A percentile compares a stretch with the other conserved stretches of the same genome.
Evolutionary conservation across 2,113 vertebrate species (phyloP).

Genomic region (Chamaea fasciata): DNA sequence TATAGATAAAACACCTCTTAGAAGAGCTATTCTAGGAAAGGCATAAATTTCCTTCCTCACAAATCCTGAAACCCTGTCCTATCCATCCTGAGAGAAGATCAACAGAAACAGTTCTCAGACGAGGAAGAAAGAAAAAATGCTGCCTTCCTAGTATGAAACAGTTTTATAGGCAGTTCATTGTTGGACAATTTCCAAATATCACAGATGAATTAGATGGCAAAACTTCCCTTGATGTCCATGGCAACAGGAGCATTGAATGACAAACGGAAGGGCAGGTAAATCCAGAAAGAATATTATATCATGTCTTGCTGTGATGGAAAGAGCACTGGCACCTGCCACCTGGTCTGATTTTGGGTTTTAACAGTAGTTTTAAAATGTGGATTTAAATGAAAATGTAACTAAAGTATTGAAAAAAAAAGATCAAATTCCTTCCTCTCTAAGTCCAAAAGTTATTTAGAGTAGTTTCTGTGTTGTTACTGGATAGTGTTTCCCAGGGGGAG

Average conservation of each 20-base stretch:
- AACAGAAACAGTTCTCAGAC: not conserved
- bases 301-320: not conserved
- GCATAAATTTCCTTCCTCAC: not conserved
- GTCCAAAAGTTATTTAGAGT: not conserved
- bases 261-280: not conserved
- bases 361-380: not conserved
- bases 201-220: not conserved
- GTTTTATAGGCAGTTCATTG: not conserved
- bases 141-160: not conserved
- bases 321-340: not conserved
- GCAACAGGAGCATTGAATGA: not conserved
- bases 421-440: not conserved
- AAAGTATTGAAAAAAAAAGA: not conserved
- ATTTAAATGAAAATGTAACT: not conserved
- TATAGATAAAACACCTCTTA: not conserved
- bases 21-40: not conserved
- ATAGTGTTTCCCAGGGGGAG: accelerated
- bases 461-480: not conserved
- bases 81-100: not conserved
- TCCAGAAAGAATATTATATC: not conserved
- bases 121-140: not conserved
- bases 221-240: not conserved
- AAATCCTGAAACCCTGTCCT: not conserved
- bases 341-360: not conserved
- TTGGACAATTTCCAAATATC: not conserved